Conservation (phyloP, 2,113 vertebrate genomes). For the Apteryx owenii region DNA sequence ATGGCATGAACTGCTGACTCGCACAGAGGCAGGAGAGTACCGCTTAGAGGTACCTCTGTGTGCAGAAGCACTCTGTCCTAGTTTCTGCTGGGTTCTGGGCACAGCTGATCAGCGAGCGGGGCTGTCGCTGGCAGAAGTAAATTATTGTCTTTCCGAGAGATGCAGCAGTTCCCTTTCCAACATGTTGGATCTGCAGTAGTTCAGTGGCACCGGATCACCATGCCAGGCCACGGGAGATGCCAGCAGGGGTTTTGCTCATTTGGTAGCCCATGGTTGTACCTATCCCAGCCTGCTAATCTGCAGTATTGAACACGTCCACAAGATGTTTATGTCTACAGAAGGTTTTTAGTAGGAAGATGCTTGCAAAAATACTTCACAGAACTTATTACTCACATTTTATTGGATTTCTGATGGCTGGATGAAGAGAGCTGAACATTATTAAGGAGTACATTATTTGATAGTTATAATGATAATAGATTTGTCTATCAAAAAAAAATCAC, state of each 20-base stretch:
- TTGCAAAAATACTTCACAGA: not conserved
- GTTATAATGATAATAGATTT: not conserved
- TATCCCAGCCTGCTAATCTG: rapidly evolving
- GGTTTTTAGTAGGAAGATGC: not conserved
- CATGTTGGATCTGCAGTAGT: not conserved
- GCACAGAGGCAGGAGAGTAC: not conserved
- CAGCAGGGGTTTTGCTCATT: not conserved
- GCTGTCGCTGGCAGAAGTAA: not conserved
- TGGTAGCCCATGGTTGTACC: rapidly evolving
- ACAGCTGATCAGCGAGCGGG: not conserved
- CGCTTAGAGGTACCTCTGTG: not conserved
- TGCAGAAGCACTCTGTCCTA: not conserved
- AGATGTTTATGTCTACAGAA: not conserved
- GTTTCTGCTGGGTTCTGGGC: not conserved
- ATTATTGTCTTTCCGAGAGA: not conserved
- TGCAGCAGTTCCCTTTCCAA: not conserved
- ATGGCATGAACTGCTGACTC: not conserved
- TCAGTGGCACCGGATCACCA: rapidly evolving
- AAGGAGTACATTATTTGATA: not conserved
- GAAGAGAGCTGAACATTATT: not conserved
- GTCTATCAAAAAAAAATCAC: not conserved
- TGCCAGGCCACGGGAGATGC: not conserved
- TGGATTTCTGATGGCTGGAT: not conserved
- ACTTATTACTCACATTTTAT: not conserved
- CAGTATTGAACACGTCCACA: not conserved